Conservation (phyloP, 2,797 vertebrate species). For the Hydrophis major region DNA sequence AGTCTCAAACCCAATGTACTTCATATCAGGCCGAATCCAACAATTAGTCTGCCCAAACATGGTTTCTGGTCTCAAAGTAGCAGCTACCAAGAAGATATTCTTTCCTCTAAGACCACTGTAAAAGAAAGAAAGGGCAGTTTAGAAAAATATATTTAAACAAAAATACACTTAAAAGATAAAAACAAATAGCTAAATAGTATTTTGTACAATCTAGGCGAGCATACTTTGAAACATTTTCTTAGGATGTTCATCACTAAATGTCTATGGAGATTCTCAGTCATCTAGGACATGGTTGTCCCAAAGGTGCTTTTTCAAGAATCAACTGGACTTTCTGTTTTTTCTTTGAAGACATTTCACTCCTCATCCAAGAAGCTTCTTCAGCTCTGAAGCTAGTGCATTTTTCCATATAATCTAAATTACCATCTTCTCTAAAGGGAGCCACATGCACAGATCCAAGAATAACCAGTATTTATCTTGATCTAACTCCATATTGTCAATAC, state of each 20-base stretch:
- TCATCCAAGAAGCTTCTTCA: neutral
- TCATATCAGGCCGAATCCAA: slow-evolving; percentile 95
- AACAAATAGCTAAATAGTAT: neutral
- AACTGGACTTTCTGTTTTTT: neutral
- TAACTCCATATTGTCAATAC: neutral
- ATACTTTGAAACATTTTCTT: neutral
- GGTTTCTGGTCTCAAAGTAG: slow-evolving; percentile 94
- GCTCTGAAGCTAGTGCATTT: neutral
- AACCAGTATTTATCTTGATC: neutral
- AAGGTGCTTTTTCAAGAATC: neutral
- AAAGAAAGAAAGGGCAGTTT: neutral
- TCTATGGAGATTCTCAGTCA: neutral
- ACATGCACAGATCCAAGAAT: neutral
- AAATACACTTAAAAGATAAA: neutral
- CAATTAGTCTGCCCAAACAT: slow-evolving; percentile 99
- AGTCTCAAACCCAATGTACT: slow-evolving; percentile 91
- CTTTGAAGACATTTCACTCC: neutral
- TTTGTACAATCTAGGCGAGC: neutral
- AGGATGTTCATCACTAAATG: neutral
- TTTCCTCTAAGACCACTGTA: slow-evolving; percentile 86
- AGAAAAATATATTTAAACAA: neutral
- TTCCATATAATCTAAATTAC: neutral
- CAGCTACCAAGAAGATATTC: slow-evolving; percentile 91
- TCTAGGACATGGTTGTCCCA: neutral
- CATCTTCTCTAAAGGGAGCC: neutral